Percentiles rank a stretch among this genome's conserved stretches.
These are phyloP conservation scores for Haemorhous mexicanus DNA, from an alignment of 2,113 vertebrate genomes.

Conservation along the genomic window DNA sequence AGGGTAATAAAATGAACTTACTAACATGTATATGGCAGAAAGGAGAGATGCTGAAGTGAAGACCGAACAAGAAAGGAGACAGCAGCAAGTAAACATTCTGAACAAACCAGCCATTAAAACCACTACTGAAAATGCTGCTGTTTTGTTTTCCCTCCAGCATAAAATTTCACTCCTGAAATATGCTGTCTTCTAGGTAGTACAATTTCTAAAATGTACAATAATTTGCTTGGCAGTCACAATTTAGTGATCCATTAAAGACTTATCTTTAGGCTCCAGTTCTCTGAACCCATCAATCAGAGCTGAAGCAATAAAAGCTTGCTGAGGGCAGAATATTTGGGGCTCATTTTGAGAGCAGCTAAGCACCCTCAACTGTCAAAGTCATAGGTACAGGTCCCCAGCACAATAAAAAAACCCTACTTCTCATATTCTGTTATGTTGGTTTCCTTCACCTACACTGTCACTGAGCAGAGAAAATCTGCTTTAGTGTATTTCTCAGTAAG, in stretches of 20 bases:
- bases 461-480: background rate
- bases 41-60: background rate
- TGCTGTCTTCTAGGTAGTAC: background rate
- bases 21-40: background rate
- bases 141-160: background rate
- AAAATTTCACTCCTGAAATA: conserved; percentile 16
- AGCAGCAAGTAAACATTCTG: background rate
- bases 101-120: background rate
- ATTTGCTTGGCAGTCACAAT: conserved; percentile 38
- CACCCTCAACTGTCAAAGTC: background rate
- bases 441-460: background rate
- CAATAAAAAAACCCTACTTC: background rate
- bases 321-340: conserved; percentile 21
- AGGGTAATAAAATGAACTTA: background rate
- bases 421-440: background rate
- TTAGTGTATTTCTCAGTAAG: background rate
- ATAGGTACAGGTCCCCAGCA: background rate
- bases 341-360: conserved; percentile 22
- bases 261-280: conserved; percentile 38
- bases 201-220: conserved; percentile 11
- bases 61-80: background rate
- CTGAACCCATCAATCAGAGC: conserved; percentile 23
- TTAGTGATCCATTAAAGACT: conserved; percentile 45
- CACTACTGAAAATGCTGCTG: background rate
- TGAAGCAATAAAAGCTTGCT: conserved; percentile 30